A percentile compares a stretch with the other conserved stretches of the same genome.
These are phyloP conservation scores for Cyprinodon variegatus DNA, from an alignment of 2,113 vertebrate species.

Conservation along the genomic window DNA sequence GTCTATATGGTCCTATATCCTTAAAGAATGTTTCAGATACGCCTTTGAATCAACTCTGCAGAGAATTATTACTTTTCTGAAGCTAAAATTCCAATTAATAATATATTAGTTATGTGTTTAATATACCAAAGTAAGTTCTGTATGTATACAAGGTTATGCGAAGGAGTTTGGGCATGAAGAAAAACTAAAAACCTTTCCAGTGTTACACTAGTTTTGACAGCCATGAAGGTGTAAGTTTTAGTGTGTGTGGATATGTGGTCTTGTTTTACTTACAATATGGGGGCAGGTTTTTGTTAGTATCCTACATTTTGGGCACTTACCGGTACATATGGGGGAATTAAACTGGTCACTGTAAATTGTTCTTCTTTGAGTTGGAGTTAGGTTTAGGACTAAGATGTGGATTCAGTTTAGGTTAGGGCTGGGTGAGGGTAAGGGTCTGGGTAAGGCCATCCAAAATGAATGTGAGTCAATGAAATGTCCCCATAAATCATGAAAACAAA, in stretches of 20 bases:
- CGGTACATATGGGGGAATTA: too few species aligned
- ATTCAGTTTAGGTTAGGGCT: too few species aligned
- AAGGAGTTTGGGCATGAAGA: slow-evolving; percentile 17
- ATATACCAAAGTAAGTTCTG: background rate
- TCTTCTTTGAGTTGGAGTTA: too few species aligned
- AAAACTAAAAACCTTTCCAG: slow-evolving; percentile 27
- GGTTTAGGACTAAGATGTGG: too few species aligned
- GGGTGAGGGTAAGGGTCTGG: too few species aligned
- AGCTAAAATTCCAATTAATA: background rate
- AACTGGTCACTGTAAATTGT: too few species aligned
- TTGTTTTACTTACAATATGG: too few species aligned
- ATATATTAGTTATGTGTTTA: background rate
- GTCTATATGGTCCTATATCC: background rate
- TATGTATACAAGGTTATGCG: background rate
- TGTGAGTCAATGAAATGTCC: too few species aligned
- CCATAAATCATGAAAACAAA: too few species aligned
- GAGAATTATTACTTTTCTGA: background rate
- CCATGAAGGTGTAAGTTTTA: slow-evolving; percentile 16
- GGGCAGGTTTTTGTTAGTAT: too few species aligned
- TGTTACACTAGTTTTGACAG: slow-evolving; percentile 27
- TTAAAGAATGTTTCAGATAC: background rate
- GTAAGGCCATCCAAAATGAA: too few species aligned
- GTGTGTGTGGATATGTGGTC: slow-evolving; percentile 21
- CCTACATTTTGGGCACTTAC: too few species aligned
- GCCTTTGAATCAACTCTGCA: background rate